A percentile compares a stretch with the other conserved stretches of the same genome.
Conservation (phyloP, 2,113 vertebrate species). For the Sphaerodactylus townsendi region DNA sequence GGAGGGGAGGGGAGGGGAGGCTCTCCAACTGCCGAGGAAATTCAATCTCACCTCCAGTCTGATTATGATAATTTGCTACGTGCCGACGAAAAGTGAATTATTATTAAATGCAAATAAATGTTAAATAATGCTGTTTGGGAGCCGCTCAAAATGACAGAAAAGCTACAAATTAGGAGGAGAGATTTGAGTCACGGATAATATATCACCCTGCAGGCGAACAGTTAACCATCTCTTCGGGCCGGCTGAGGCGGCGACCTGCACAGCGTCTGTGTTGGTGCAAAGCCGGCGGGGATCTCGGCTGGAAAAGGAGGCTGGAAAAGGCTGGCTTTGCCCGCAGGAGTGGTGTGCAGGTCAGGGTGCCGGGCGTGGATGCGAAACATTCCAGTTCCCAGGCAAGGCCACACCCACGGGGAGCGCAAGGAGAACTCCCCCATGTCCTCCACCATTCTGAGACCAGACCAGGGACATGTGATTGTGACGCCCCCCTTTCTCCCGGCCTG, state of each 20-base stretch:
- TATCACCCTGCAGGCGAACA: fast-evolving
- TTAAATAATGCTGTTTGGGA: slow-evolving; percentile 33
- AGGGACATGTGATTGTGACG: too few species aligned
- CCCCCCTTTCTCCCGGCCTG: too few species aligned
- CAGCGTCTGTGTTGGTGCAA: fast-evolving
- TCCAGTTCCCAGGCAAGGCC: too few species aligned
- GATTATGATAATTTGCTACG: slow-evolving; percentile 20
- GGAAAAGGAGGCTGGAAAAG: not conserved
- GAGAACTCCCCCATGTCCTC: too few species aligned
- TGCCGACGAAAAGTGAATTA: slow-evolving; percentile 32
- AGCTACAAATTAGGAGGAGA: not conserved
- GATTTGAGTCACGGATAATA: not conserved
- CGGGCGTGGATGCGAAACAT: not conserved
- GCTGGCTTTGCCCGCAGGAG: not conserved
- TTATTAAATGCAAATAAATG: slow-evolving; percentile 49
- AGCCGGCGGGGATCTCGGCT: fast-evolving
- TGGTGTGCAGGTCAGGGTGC: not conserved
- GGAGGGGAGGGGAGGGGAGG: not conserved
- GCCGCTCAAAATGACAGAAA: not conserved
- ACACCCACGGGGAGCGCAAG: too few species aligned
- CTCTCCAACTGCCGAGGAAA: slow-evolving; percentile 3
- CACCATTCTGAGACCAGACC: too few species aligned
- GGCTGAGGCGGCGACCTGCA: not conserved
- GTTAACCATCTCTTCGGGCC: not conserved
- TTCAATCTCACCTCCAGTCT: slow-evolving; percentile 16